Base-by-base conservation (phyloP, 2,113 vertebrate genomes). In the Mionectes macconnelli region DNA sequence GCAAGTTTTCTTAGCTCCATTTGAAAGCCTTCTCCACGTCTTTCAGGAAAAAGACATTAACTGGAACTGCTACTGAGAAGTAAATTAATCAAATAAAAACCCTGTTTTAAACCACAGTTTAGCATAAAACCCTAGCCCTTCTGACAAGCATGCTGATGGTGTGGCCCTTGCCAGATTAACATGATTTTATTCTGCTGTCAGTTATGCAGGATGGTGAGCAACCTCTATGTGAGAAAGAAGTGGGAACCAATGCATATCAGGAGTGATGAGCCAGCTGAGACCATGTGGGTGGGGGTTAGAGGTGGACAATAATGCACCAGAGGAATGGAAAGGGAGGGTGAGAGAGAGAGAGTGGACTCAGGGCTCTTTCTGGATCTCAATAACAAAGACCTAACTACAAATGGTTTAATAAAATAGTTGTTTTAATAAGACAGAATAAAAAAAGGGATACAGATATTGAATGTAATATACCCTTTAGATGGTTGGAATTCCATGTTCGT, bases 321-420 rank as follows among this genome's bases (percentile, higher is more conserved):
- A 20, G 11, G 8, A 19, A 55, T 15, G 9, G 10, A 49, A 74
- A 15, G 2, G 2, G 3, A 1, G 4, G 2, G 2, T 18, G 8
- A 44, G 17, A 8, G 17, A 8, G 1, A 44, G 28, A 45, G 37
- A 9, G 14, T 45, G 19, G 4, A 6, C 1, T 1, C 23, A 37
- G 39, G 22, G 12, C 16, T 70, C 20, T 78, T 74, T 74, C 45
- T n/a, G 28, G 14, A 57, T 33, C 16, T 72, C 28, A n/a, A 1
- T 45, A 63, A 50, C 1, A 5, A 85, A 75, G 15, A 12, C 14
- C 8, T 20, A 75, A 50, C 5, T 44, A 37, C 6, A 83, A 83
- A 16, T 8, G 10, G 4, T 9, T 90, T 63, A 35, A 63, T 45
- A 63, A 78, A 75, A 85, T 28, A 50, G 3, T 2, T 77, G 8